Evolutionary conservation across 2,797 vertebrate genomes (phyloP).

Genomic region (Enteromius mattozi): DNA sequence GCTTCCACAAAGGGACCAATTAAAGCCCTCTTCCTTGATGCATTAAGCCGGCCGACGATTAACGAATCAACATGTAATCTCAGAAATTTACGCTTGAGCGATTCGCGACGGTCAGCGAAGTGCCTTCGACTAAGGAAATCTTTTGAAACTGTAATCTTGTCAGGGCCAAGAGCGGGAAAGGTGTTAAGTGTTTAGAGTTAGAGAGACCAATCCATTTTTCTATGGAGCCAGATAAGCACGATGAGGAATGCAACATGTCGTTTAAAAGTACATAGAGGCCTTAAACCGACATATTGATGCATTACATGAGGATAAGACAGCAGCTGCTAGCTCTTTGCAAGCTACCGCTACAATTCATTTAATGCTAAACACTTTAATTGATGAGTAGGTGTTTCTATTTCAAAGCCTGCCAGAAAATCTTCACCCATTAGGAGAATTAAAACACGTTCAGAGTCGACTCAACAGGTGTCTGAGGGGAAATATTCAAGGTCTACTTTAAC

Average conservation of each 20-base stretch:
- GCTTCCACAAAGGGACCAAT: conserved; percentile 35
- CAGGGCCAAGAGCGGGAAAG: conserved; percentile 10
- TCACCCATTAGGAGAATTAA: conserved; percentile 33
- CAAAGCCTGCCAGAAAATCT: conserved; percentile 5
- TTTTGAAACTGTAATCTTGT: conserved; percentile 42
- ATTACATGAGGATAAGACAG: conserved; percentile 29
- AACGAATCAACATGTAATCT: conserved; percentile 42
- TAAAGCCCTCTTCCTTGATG: conserved; percentile 12
- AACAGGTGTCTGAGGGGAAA: conserved; percentile 33
- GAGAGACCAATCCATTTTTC: conserved; percentile 20
- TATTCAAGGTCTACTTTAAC: neutral
- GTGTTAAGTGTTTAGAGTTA: conserved; percentile 26
- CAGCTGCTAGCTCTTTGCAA: conserved; percentile 32
- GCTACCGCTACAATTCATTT: conserved; percentile 31
- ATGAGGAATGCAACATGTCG: conserved; percentile 27
- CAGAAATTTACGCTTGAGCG: neutral
- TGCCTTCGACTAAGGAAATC: conserved; percentile 20
- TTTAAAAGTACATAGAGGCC: conserved; percentile 26
- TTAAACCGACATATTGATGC: conserved; percentile 27
- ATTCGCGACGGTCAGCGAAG: conserved; percentile 41
- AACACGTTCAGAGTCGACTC: neutral
- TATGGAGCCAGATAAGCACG: conserved; percentile 15
- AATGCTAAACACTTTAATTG: conserved; percentile 38
- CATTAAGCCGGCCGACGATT: conserved; percentile 5
- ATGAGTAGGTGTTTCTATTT: conserved; percentile 36